Evolutionary conservation across 2,113 vertebrate genomes (phyloP), one percentile per base, ranked within the genome.

Genomic region (Daboia siamensis): DNA sequence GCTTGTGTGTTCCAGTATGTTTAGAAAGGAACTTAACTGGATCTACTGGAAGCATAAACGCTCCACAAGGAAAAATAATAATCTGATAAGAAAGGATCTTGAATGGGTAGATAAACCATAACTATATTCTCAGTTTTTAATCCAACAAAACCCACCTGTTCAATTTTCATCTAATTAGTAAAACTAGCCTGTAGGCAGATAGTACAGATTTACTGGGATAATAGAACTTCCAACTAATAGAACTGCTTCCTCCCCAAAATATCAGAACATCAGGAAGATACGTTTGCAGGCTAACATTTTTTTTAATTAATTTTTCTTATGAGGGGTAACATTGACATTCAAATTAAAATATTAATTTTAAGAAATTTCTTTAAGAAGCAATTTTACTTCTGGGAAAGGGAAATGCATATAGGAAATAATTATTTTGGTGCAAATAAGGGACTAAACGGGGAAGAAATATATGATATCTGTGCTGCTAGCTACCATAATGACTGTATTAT

Each of bases 11-110:
- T 80, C 91, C 91, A 64, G 69, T 55, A 33, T 91, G 64, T 55
- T 95, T 1, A 0, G 94, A 94, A 80, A 39, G 59, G 17, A 92
- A 93, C 51, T 26, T 26, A 85, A 26, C 92, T 46, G 88, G n/a
- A 92, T 29, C 11, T 52, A 33, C 26, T 92, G 55, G 52, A 80
- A 92, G 52, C 87, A 0, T 17, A 69, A 84, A n/a, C 69, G 6
- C 91, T 92, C 55, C 74, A 90, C 15, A 24, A 88, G 54, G 86
- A 39, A 44, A 55, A 88, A 48, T 95, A 94, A 92, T 86, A 94
- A 80, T 59, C 88, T 80, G 86, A 88, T 54, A 51, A 88, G 46
- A 90, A 93, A 93, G 26, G 20, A 20, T 92, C 89, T 52, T 90
- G 91, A 33, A 17, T 54, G 21, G 5, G 23, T 94, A 26, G 54